Base-by-base conservation (phyloP, 2,113 vertebrate genomes). In the Caranx ignobilis region DNA sequence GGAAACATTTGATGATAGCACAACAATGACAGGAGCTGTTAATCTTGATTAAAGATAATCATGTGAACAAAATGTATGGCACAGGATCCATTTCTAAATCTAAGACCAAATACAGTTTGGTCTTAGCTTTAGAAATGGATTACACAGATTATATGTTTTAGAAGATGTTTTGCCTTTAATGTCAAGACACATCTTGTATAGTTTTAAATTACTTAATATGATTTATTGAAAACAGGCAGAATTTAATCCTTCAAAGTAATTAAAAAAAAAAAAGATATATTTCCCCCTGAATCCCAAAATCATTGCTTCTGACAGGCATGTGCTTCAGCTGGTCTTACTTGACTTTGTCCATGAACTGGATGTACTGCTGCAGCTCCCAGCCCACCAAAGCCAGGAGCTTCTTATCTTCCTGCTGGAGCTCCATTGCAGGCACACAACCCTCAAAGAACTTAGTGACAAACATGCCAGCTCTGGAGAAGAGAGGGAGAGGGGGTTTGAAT, bases 381-480 rank as follows among this genome's bases (percentile, higher is more conserved):
- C 94, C 93, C 85, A 98, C 88, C 0, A 96, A 90, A 31, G 96
- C 97, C 91, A 99, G 75, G 3, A 99, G 93, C 59, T 92, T 90
- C 87, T 94, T 95, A 90, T 99, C 98, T 15, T 98, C 97, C 0
- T 88, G 79, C 0, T 81, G 94, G n/a, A 99, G 95, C 48, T 89
- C 92, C 96, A 99, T 97, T 54, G 63, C 39, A 0, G 98, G 98
- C 48, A 99, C 98, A 0, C 3, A 18, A 0, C 97, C 96, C 3
- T 95, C 95, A 19, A 99, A 99, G 94, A 99, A 99, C 94, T 96
- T 98, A 9, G 93, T 94, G 15, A 98, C 98, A 56, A 99, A 99
- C 96, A 97, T 97, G 21, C 96, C 98, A 0, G 97, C 97, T 90
- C 98, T 98, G 87, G 12, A 77, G 70, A 61, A 74, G 48, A 74